Evolutionary conservation across 2,888 invertebrate genomes (phyloP).

Genomic region (Drosophila putrida): DNA sequence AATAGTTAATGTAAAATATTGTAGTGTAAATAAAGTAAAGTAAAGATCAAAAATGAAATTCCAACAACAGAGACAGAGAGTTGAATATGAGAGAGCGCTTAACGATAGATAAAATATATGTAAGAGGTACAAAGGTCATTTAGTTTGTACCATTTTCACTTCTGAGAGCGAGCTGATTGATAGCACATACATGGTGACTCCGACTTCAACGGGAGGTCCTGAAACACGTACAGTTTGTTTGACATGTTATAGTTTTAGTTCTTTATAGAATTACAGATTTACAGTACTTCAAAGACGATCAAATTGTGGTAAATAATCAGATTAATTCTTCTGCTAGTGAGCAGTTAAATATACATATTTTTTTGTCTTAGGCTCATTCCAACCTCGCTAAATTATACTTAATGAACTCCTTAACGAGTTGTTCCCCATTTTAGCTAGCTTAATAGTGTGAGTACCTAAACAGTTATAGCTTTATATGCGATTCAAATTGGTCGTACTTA

Average conservation of each 20-base stretch:
- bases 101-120: slow-evolving; percentile 47
- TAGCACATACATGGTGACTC: slow-evolving; percentile 99
- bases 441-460: slow-evolving; percentile 27
- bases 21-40: slow-evolving; percentile 23
- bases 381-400: slow-evolving; percentile 5
- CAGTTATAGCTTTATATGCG: background rate
- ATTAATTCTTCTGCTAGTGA: slow-evolving; percentile 3
- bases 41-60: slow-evolving; percentile 28
- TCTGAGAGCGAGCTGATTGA: slow-evolving; percentile 99
- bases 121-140: slow-evolving; percentile 70
- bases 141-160: slow-evolving; percentile 96
- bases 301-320: slow-evolving; percentile 6
- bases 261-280: slow-evolving; percentile 7
- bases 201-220: slow-evolving; percentile 99
- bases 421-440: slow-evolving; percentile 12
- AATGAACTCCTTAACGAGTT: background rate
- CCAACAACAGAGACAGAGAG: slow-evolving; percentile 65
- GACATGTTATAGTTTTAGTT: slow-evolving; percentile 49
- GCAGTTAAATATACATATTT: background rate
- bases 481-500: slow-evolving; percentile 86
- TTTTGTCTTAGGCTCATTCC: background rate
- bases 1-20: slow-evolving; percentile 9
- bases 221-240: slow-evolving; percentile 86
- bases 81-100: slow-evolving; percentile 66
- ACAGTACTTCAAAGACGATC: slow-evolving; percentile 20